Conservation (phyloP, 2,797 vertebrate genomes). For the Cheirogaleus major region DNA sequence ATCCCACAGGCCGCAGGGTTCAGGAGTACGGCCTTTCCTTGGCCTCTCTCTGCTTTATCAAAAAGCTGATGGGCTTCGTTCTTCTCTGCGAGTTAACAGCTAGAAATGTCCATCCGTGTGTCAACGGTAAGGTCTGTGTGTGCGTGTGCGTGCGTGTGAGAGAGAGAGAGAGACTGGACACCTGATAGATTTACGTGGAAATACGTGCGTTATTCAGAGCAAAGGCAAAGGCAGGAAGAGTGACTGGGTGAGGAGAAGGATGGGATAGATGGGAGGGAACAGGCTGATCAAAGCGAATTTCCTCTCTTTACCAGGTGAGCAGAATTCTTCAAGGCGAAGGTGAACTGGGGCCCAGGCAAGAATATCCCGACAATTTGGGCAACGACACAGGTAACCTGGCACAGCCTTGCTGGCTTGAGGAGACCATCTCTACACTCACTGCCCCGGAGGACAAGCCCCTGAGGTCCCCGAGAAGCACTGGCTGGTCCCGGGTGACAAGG, state of each 20-base stretch:
- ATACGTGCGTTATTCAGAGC: background rate
- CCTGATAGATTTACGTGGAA: background rate
- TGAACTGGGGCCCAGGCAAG: background rate
- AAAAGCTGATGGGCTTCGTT: background rate
- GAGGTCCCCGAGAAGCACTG: background rate
- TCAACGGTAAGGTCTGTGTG: background rate
- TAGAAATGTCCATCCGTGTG: background rate
- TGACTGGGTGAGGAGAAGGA: background rate
- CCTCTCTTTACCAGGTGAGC: conserved; percentile 34
- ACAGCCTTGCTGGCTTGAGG: conserved; percentile 5
- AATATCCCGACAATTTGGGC: background rate
- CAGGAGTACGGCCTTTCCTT: background rate
- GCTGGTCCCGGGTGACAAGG: background rate
- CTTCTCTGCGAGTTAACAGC: background rate
- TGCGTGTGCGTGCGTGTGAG: no score
- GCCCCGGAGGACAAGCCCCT: accelerated
- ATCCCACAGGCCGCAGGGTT: background rate
- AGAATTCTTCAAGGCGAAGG: conserved; percentile 1
- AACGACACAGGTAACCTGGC: conserved; percentile 49
- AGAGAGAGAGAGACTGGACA: background rate
- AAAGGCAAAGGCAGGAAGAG: background rate
- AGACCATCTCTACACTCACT: background rate
- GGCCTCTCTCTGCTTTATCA: background rate
- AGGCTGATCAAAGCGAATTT: background rate
- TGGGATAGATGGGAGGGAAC: background rate